Conservation (phyloP, 30 jellyfish, hydroid and myxozoan genomes). For the Aurelia aurita region DNA sequence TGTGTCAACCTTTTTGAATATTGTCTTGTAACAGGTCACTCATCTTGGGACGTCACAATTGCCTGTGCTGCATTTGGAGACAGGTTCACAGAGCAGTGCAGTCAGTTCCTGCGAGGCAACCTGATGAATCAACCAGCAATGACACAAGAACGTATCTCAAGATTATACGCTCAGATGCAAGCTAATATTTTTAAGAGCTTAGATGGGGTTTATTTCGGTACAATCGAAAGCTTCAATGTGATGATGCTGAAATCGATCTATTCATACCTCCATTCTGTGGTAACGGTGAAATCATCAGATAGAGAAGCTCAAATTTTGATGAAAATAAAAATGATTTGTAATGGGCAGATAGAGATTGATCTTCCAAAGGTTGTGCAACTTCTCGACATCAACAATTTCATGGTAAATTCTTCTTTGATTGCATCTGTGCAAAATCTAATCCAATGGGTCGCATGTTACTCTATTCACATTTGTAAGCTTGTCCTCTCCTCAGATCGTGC, state of each 20-base stretch:
- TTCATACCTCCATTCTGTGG: constrained; percentile 40
- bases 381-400: constrained; percentile 66
- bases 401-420: constrained; percentile 1
- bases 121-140: constrained; percentile 40
- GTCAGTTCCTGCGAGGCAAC: constrained; percentile 20
- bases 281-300: constrained; percentile 31
- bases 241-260: constrained; percentile 50
- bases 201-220: constrained; percentile 63
- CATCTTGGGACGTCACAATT: constrained; percentile 77
- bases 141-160: constrained; percentile 46
- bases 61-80: constrained; percentile 46
- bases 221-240: constrained; percentile 47
- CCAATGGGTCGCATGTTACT: constrained; percentile 81
- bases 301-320: constrained; percentile 51
- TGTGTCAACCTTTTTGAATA: constrained; percentile 67
- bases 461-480: constrained; percentile 67
- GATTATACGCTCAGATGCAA: constrained; percentile 33
- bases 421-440: constrained; percentile 56
- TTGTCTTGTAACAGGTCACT: constrained; percentile 47
- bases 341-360: constrained; percentile 62
- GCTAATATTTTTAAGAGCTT: constrained; percentile 48
- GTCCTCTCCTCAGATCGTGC: constrained; percentile 29
- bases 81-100: constrained; percentile 70
- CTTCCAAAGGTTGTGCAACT: constrained; percentile 50
- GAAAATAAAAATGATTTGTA: constrained; percentile 50